Conservation (phyloP, 2,888 invertebrate species). For the Nezara viridula region DNA sequence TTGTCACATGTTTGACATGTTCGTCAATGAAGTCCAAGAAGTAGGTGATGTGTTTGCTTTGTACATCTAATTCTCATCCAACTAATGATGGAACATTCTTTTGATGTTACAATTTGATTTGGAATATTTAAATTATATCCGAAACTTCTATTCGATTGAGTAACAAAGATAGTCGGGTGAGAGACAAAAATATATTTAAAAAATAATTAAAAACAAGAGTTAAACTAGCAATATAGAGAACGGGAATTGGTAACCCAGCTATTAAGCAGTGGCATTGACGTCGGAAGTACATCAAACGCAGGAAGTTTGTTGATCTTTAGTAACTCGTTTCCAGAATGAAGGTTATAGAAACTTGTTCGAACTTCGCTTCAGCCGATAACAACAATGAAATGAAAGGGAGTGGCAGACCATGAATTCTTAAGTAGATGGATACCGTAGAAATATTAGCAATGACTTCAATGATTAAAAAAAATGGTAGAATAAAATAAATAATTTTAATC, state of each 20-base stretch:
- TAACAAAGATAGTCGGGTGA: no score
- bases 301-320: slow-evolving; percentile 21
- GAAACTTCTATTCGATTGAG: no score
- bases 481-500: neutral
- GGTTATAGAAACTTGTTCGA: neutral
- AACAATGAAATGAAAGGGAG: neutral
- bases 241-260: neutral
- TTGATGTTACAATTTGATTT: no score
- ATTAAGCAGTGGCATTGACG: slow-evolving; percentile 19
- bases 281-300: slow-evolving; percentile 29
- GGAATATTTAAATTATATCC: no score
- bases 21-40: no score
- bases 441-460: neutral
- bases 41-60: no score
- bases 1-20: no score
- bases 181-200: neutral
- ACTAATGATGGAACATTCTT: no score
- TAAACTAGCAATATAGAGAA: neutral
- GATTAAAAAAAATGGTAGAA: neutral
- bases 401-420: neutral
- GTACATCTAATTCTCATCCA: no score
- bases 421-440: neutral
- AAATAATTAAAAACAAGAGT: neutral
- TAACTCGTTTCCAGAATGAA: slow-evolving; percentile 9
- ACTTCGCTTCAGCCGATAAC: neutral